phyloP scores from a whole-genome alignment of 2,797 vertebrate species.

The Sebastiscus albofasciatus region DNA sequence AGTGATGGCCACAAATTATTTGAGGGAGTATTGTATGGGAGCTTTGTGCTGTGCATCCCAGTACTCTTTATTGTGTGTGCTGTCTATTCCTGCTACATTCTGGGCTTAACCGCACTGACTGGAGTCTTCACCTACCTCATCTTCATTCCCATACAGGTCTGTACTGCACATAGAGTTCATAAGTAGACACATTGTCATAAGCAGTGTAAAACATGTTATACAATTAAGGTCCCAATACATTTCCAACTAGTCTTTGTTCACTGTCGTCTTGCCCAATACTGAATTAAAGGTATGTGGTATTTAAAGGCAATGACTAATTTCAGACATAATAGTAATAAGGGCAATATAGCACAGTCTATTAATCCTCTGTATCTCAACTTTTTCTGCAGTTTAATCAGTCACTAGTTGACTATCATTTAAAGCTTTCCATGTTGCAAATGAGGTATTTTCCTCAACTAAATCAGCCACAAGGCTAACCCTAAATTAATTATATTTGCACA shows the following conservation, averaged over 20 bases:
- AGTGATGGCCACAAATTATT: conserved; percentile 85
- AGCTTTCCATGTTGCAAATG: background rate
- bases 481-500: background rate
- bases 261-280: no score
- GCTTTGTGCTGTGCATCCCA: conserved; percentile 75
- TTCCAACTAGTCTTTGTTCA: no score
- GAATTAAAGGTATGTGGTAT: no score
- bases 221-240: no score
- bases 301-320: no score
- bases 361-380: no score
- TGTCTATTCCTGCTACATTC: conserved; percentile 76
- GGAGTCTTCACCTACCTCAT: conserved; percentile 78
- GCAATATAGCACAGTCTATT: no score
- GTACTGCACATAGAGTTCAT: background rate
- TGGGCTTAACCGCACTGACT: conserved; percentile 84
- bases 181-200: background rate
- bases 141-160: conserved; percentile 85
- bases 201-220: background rate
- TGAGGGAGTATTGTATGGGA: conserved; percentile 81
- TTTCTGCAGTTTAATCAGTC: background rate
- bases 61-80: conserved; percentile 75
- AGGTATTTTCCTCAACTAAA: background rate
- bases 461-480: background rate
- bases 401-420: background rate
- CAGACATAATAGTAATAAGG: no score